phyloP scores from a whole-genome alignment of 1,140 invertebrate species.

The Aphaenogaster rudis region DNA sequence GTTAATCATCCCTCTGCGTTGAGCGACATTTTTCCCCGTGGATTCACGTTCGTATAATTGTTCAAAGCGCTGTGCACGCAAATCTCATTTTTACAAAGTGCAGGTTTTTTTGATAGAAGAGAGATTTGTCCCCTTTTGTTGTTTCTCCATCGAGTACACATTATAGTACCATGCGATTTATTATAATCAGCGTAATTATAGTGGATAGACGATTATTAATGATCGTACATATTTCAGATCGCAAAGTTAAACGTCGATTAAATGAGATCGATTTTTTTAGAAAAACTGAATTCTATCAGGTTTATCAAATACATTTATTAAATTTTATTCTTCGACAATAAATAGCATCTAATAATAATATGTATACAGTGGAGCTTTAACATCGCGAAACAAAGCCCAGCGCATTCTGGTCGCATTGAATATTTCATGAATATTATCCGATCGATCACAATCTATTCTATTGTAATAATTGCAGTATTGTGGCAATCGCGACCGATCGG shows the following conservation, averaged over 20 bases:
- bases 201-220: background rate
- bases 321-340: slow-evolving; percentile 21
- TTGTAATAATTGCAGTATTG: slow-evolving; percentile 24
- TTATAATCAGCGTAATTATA: slow-evolving; percentile 14
- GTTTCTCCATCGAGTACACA: background rate
- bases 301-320: background rate
- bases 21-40: slow-evolving; percentile 64
- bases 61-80: slow-evolving; percentile 29
- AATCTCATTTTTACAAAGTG: slow-evolving; percentile 45
- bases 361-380: background rate
- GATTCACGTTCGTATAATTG: slow-evolving; percentile 44
- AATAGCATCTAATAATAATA: slow-evolving; percentile 9
- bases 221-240: background rate
- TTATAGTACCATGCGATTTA: background rate
- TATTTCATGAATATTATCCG: slow-evolving; percentile 33
- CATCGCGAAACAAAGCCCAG: background rate
- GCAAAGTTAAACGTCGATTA: background rate
- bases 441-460: slow-evolving; percentile 37
- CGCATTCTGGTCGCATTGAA: background rate
- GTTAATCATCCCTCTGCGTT: slow-evolving; percentile 66
- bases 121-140: background rate
- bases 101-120: background rate
- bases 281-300: background rate
- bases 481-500: background rate
- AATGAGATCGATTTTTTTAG: background rate